Percentiles rank a stretch among this genome's conserved stretches.
These are phyloP conservation scores for Zaprionus camerounensis DNA, from an alignment of 1,140 invertebrate genomes.

Conservation along the genomic window DNA sequence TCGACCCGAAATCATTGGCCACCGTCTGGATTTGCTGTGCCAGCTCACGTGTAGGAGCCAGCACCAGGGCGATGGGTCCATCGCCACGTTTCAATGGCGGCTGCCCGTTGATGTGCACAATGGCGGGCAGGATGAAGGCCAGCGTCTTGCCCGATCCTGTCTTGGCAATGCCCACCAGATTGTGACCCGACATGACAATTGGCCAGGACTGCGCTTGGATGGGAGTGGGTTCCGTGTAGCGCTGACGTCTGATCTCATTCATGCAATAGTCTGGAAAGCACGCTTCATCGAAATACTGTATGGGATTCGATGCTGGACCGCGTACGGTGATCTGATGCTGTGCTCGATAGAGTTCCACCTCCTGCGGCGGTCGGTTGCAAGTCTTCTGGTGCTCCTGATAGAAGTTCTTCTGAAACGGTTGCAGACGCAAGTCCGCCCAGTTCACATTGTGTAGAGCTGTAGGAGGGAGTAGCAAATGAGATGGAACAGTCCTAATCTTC, in stretches of 20 bases:
- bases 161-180: constrained; percentile 96
- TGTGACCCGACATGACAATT: constrained; percentile 94
- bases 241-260: constrained; percentile 86
- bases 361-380: constrained; percentile 88
- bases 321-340: constrained; percentile 92
- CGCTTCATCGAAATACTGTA: constrained; percentile 92
- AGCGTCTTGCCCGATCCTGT: constrained; percentile 95
- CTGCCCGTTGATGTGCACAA: constrained; percentile 96
- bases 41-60: constrained; percentile 96
- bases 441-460: constrained; percentile 59
- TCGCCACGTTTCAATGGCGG: constrained; percentile 91
- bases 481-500: constrained; percentile 5
- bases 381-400: constrained; percentile 93
- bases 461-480: background rate
- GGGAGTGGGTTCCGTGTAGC: constrained; percentile 92
- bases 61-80: constrained; percentile 94
- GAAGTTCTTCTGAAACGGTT: constrained; percentile 96
- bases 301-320: constrained; percentile 91
- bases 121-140: constrained; percentile 91
- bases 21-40: constrained; percentile 98
- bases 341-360: constrained; percentile 90
- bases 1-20: constrained; percentile 93
- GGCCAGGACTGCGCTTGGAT: constrained; percentile 96
- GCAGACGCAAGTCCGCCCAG: constrained; percentile 86
- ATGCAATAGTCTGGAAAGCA: constrained; percentile 92